Evolutionary conservation across 2,888 invertebrate genomes (phyloP).

Genomic region (Tipula lateralis): DNA sequence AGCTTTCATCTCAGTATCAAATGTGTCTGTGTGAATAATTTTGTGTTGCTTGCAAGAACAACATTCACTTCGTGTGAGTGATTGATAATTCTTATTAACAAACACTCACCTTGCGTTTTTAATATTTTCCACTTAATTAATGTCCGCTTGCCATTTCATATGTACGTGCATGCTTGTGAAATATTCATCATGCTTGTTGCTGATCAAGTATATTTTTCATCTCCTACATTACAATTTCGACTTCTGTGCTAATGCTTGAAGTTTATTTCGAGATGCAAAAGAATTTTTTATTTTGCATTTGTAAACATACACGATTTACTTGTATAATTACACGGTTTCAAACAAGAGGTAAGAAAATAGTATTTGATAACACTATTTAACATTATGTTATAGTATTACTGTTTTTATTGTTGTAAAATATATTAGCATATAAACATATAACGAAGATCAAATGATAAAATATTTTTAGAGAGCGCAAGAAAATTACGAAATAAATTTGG

Average conservation of each 20-base stretch:
- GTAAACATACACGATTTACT: slow-evolving; percentile 29
- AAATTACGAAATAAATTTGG: neutral
- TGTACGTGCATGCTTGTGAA: neutral
- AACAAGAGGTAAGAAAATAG: too few relatives aligned
- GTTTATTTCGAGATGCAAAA: neutral
- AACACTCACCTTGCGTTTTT: neutral
- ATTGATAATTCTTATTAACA: neutral
- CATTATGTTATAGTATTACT: neutral
- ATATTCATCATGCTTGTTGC: neutral
- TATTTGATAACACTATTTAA: slow-evolving; percentile 28
- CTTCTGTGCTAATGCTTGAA: neutral
- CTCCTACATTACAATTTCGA: neutral
- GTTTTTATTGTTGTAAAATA: neutral
- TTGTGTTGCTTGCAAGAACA: neutral
- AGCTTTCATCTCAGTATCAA: neutral
- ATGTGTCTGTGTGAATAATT: neutral
- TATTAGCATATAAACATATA: neutral
- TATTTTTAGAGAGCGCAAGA: neutral
- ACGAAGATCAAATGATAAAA: neutral
- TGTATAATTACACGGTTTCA: slow-evolving; percentile 30
- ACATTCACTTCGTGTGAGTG: neutral
- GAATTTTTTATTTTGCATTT: neutral
- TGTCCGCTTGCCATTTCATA: neutral
- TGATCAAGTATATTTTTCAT: neutral
- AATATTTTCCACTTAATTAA: neutral